Conservation (phyloP, 2,888 invertebrate genomes). For the Tricholauxania praeusta region DNA sequence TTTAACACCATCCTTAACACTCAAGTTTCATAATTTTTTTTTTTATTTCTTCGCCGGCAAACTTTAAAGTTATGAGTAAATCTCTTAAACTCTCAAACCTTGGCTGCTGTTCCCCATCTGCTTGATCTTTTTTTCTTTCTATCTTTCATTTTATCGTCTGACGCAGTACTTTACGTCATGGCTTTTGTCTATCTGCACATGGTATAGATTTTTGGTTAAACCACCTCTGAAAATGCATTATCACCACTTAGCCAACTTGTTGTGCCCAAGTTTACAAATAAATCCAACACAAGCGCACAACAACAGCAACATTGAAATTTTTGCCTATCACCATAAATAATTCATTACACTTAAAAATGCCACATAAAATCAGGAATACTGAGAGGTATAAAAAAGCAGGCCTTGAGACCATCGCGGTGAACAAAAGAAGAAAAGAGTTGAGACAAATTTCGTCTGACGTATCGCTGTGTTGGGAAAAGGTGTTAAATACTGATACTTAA, state of each 20-base stretch:
- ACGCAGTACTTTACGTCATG: neutral
- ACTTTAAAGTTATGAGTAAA: conserved; percentile 17
- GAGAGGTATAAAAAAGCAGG: conserved; percentile 42
- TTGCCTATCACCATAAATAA: conserved; percentile 44
- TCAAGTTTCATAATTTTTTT: conserved; percentile 3
- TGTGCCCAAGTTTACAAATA: conserved; percentile 22
- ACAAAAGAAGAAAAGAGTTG: neutral
- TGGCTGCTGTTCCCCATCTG: neutral
- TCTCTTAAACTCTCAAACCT: conserved; percentile 1
- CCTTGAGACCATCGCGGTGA: conserved; percentile 53
- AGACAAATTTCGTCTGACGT: too few relatives aligned
- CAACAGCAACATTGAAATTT: neutral
- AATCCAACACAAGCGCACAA: conserved; percentile 3
- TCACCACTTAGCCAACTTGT: conserved; percentile 34
- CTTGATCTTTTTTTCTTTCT: neutral
- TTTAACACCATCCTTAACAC: conserved; percentile 4
- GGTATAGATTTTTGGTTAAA: neutral
- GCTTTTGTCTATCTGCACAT: neutral
- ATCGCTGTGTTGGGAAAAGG: conserved; percentile 16
- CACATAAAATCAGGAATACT: conserved; percentile 9
- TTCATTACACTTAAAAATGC: conserved; percentile 37
- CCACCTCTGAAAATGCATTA: conserved; percentile 30
- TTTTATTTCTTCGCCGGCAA: conserved; percentile 28
- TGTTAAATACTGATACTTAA: conserved; percentile 40
- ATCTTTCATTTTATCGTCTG: too few relatives aligned